A percentile compares a stretch with the other conserved stretches of the same genome.
These are phyloP conservation scores for Betta splendens DNA, from an alignment of 2,797 vertebrate species.

Conservation along the genomic window DNA sequence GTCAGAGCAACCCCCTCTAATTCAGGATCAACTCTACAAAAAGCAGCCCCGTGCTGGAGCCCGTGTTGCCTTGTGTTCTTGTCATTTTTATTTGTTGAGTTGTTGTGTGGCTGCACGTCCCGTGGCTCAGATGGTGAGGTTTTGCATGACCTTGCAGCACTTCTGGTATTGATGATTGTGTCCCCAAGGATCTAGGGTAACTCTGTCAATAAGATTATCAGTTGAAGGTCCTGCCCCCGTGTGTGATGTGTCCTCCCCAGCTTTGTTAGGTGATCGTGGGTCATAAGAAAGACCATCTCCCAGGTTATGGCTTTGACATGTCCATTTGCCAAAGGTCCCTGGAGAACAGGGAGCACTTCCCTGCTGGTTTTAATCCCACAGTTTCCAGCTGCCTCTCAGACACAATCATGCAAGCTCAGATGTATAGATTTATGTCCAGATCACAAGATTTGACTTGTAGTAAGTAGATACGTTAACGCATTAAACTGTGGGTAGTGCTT, in stretches of 20 bases:
- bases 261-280: slow-evolving; percentile 1
- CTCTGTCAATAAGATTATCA: neutral
- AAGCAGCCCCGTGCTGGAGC: neutral
- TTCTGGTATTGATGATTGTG: slow-evolving; percentile 2
- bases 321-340: slow-evolving; percentile 45
- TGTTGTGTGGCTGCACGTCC: neutral
- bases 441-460: no score
- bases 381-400: slow-evolving; percentile 1
- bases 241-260: neutral
- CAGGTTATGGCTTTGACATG: slow-evolving; percentile 53
- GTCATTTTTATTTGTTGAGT: neutral
- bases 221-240: neutral
- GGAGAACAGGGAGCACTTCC: slow-evolving; percentile 29
- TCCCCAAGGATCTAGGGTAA: neutral
- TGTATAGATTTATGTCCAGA: neutral
- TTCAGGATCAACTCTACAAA: neutral
- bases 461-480: neutral
- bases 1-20: slow-evolving; percentile 18
- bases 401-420: slow-evolving; percentile 15
- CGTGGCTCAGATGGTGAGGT: neutral
- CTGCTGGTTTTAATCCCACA: slow-evolving; percentile 11
- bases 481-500: no score
- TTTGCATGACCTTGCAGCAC: slow-evolving; percentile 6
- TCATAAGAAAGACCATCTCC: slow-evolving; percentile 33
- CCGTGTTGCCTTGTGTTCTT: neutral